Evolutionary conservation across 2,113 vertebrate species (phyloP), one percentile per base, ranked within the genome.

Genomic region (Ciconia stormi): DNA sequence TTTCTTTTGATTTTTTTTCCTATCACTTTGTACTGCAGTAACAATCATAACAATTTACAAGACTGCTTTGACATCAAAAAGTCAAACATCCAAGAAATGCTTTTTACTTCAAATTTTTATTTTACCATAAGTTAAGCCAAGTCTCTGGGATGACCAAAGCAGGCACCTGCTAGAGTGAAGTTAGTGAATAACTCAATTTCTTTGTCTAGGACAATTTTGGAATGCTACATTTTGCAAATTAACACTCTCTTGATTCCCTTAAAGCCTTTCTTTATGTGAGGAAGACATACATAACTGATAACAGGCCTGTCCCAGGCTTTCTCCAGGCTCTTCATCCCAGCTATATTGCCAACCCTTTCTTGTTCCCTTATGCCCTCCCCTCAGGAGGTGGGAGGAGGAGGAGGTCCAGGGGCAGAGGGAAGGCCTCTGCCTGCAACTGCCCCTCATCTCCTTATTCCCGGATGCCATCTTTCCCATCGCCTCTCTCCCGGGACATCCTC

Each of bases 391-490:
- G 26, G 20, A 55, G n/a, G 23, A 84, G 25, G 8, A 78, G 13
- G 38, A 46, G 19, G n/a, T 49, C 10, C 27, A 36, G 34, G 46
- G 16, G 5, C 10, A 49, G 50, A 71, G n/a, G 17, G 20, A 34
- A 59, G 15, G 7, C 20, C 13, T 61, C 32, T 49, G 17, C 20
- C 32, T 22, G 26, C 12, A 19, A 8, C 23, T 44, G 19, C 14
- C 20, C 23, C 8, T 46, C 21, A 22, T 27, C 27, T 61, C 32
- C 20, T n/a, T 67, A 14, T 25, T 67, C 29, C 76, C 4, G 3
- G 13, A 21, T 1, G 2, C 18, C 9, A 9, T 40, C 32, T 66
- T 86, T 11, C 16, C 27, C 3, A 5, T 42, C 1, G 0, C 19
- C 16, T 55, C 27, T 32, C 16, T 80, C 20, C 23, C 30, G 22